These are phyloP conservation scores for Fragum whitleyi DNA, from an alignment of 2,888 invertebrate species.

Conservation along the genomic window DNA sequence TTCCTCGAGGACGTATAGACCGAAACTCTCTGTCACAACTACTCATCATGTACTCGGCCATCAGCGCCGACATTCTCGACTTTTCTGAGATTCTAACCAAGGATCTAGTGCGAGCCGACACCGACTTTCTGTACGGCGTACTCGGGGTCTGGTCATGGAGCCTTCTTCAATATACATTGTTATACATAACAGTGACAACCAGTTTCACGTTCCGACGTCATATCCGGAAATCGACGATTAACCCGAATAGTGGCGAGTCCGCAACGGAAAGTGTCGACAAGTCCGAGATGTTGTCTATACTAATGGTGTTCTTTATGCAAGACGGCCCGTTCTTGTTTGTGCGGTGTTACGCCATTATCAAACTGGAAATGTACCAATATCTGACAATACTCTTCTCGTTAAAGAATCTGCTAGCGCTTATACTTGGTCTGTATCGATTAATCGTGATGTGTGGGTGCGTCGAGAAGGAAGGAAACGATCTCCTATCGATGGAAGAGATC, in stretches of 20 bases:
- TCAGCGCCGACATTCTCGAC: constrained; percentile 62
- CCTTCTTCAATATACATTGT: constrained; percentile 60
- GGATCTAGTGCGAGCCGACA: constrained; percentile 17
- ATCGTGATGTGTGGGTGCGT: constrained; percentile 54
- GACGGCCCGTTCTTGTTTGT: constrained; percentile 58
- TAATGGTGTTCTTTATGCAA: constrained; percentile 66
- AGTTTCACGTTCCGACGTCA: constrained; percentile 36
- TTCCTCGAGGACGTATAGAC: constrained; percentile 61
- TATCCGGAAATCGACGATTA: constrained; percentile 10
- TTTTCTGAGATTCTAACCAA: constrained; percentile 58
- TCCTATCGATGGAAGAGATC: constrained; percentile 53
- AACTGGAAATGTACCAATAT: constrained; percentile 35
- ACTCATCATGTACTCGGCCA: constrained; percentile 62
- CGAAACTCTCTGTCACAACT: constrained; percentile 60
- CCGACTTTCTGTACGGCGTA: constrained; percentile 29
- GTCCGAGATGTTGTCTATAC: constrained; percentile 53
- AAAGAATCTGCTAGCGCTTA: constrained; percentile 55
- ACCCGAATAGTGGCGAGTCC: not conserved
- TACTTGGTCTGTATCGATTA: constrained; percentile 54
- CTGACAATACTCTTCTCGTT: constrained; percentile 58
- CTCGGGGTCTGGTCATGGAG: constrained; percentile 61
- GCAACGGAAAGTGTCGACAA: constrained; percentile 34
- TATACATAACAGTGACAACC: constrained; percentile 60
- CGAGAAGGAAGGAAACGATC: constrained; percentile 55
- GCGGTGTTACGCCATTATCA: constrained; percentile 47